Conservation (phyloP, 2,113 vertebrate genomes). For the Recurvirostra avosetta region DNA sequence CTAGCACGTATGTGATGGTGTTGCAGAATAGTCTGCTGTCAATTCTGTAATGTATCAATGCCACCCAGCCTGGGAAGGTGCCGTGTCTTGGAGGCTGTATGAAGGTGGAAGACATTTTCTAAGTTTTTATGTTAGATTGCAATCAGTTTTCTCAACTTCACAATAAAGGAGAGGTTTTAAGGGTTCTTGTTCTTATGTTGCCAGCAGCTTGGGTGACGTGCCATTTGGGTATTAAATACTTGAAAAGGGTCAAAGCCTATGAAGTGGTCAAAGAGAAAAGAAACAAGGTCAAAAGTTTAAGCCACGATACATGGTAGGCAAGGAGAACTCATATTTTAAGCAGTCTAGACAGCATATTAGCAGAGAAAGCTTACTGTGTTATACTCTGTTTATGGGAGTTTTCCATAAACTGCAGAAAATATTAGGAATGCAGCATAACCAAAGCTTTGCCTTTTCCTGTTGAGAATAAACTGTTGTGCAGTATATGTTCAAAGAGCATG, state of each 20-base stretch:
- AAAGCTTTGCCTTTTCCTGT: slow-evolving; percentile 21
- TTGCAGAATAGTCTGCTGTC: slow-evolving; percentile 21
- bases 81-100: neutral
- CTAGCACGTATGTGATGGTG: slow-evolving; percentile 22
- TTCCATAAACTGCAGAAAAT: slow-evolving; percentile 65
- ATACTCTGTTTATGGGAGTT: slow-evolving; percentile 40
- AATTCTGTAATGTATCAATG: neutral
- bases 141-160: neutral
- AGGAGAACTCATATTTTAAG: slow-evolving; percentile 59
- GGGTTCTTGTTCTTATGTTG: neutral
- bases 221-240: slow-evolving; percentile 37
- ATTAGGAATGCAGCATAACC: slow-evolving; percentile 44
- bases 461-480: neutral
- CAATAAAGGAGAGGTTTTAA: neutral
- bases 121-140: neutral
- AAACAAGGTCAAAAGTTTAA: slow-evolving; percentile 71
- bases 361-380: slow-evolving; percentile 53
- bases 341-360: slow-evolving; percentile 72
- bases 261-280: slow-evolving; percentile 50
- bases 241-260: slow-evolving; percentile 22
- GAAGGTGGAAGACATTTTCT: neutral
- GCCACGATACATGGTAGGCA: slow-evolving; percentile 27
- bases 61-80: neutral
- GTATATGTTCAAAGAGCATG: slow-evolving; percentile 2
- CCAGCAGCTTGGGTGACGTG: slow-evolving; percentile 6